These are phyloP conservation scores for Dendrolimus pini DNA, from an alignment of 2,888 invertebrate species.

Conservation along the genomic window DNA sequence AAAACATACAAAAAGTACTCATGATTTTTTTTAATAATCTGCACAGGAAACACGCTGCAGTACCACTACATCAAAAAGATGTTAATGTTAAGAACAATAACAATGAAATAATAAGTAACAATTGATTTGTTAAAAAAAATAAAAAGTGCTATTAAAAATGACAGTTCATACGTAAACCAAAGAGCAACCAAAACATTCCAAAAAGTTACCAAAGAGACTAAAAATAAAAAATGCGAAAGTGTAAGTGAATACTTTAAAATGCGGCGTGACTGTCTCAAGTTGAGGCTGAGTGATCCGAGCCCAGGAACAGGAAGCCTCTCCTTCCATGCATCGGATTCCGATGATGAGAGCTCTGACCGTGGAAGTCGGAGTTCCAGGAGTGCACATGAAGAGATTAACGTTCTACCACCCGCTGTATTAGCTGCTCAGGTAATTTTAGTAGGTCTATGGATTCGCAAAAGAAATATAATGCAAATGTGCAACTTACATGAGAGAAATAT, in stretches of 20 bases:
- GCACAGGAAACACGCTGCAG: too few relatives aligned
- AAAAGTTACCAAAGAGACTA: constrained; percentile 13
- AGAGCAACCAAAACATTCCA: constrained; percentile 24
- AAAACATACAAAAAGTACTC: too few relatives aligned
- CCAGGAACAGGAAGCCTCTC: constrained; percentile 46
- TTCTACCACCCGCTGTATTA: constrained; percentile 39
- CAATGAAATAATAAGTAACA: constrained; percentile 13
- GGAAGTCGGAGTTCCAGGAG: constrained; percentile 38
- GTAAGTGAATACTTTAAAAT: constrained; percentile 27
- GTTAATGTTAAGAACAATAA: constrained; percentile 16
- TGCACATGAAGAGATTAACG: constrained; percentile 33
- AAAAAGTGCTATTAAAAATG: constrained; percentile 6
- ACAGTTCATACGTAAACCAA: constrained; percentile 3
- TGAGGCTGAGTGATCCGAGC: constrained; percentile 65
- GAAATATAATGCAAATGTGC: too few relatives aligned
- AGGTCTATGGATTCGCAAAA: neutral
- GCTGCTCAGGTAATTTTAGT: constrained; percentile 41
- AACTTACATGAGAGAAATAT: too few relatives aligned
- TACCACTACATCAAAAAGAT: constrained; percentile 1
- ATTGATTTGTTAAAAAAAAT: constrained; percentile 2
- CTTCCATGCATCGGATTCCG: constrained; percentile 61
- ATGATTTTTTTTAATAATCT: too few relatives aligned
- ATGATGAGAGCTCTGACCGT: constrained; percentile 55
- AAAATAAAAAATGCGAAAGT: constrained; percentile 15
- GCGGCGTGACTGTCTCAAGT: constrained; percentile 64